A percentile compares a stretch with the other conserved stretches of the same genome.
phyloP scores from a whole-genome alignment of 2,113 vertebrate genomes.

The Cryptoleucopteryx plumbea region DNA sequence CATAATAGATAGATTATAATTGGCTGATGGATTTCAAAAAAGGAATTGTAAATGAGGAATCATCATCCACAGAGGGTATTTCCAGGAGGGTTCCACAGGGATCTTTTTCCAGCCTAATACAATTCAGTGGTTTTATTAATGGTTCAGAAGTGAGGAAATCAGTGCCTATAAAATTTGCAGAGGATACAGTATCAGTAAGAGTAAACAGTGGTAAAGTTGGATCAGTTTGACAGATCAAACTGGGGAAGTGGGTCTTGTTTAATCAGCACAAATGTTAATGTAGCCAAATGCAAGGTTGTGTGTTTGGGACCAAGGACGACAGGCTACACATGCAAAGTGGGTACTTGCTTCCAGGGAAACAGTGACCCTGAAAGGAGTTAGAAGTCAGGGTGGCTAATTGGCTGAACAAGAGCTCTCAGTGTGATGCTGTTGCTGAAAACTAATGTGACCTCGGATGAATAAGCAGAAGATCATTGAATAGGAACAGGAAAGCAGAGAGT shows the following conservation, averaged over 20 bases:
- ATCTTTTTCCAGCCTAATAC: not conserved
- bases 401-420: not conserved
- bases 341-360: not conserved
- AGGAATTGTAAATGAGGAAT: conserved; percentile 6
- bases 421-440: not conserved
- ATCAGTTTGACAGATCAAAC: not conserved
- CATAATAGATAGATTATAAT: conserved; percentile 34
- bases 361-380: not conserved
- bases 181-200: not conserved
- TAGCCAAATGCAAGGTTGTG: not conserved
- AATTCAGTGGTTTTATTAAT: not conserved
- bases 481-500: not conserved
- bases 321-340: not conserved
- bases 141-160: not conserved
- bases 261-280: not conserved
- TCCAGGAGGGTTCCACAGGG: not conserved
- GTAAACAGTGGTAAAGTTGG: not conserved
- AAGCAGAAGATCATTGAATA: not conserved
- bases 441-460: not conserved
- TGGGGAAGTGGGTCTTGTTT: not conserved
- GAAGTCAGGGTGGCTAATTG: not conserved
- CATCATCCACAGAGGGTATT: not conserved
- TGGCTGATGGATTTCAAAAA: not conserved
- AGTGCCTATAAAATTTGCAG: not conserved
- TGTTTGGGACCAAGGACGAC: not conserved